Evolutionary conservation across 1,140 invertebrate genomes (phyloP), one percentile per base, ranked within the genome.

Genomic region (Drosophila littoralis): DNA sequence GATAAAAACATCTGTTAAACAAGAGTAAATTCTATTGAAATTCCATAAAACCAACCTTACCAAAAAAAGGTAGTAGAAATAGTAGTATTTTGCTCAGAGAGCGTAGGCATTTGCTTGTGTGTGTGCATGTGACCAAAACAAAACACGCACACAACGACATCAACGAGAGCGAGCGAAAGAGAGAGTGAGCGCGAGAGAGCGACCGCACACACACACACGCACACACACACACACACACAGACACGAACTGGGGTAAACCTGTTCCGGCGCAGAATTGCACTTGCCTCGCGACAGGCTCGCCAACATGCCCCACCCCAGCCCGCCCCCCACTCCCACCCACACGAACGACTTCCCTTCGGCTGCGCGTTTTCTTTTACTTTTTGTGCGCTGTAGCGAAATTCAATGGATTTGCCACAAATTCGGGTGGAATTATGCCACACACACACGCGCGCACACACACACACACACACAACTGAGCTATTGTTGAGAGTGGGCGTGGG

Each of bases 341-440:
- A 54, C 13, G 45, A 12, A 55, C 52, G 58, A 75, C 15, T 43
- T 67, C 40, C 54, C 55, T 72, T 88, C 79, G 83, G 79, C 43
- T 88, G 83, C 84, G 79, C 80, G 77, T 89, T 89, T 88, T 88
- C 76, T 89, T 88, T 88, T 89, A 80, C 77, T 86, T 86, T 86
- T 86, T 83, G 77, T 79, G 84, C 84, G 84, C 83, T 83, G 83
- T 89, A 61, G 85, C 84, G 71, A 77, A 90, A 78, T 83, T 85
- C 78, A 67, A 81, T 86, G 86, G 86, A 88, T 90, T 91, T 91
- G 79, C 82, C 58, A 83, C 80, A 91, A 91, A 90, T 90, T 90
- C 86, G 86, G 88, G 88, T 88, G 79, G 89, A 90, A 90, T 90
- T 86, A 86, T 88, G 71, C 77, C 69, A 75, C 66, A 78, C 75